Conservation (phyloP, 2,888 invertebrate species). For the Rhingia campestris region DNA sequence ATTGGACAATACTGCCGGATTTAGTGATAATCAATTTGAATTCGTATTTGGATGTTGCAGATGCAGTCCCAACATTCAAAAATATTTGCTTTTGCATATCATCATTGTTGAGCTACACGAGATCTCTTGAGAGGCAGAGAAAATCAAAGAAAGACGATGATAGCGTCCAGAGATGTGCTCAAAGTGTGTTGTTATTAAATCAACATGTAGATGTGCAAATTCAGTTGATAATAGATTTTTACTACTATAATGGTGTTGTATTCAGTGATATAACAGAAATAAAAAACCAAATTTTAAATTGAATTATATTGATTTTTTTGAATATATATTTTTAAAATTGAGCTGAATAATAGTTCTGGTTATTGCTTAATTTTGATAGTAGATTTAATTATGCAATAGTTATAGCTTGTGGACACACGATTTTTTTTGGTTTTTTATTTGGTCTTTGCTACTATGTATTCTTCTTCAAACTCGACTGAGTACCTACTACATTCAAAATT, state of each 20-base stretch:
- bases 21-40: constrained; percentile 62
- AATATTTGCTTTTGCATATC: constrained; percentile 61
- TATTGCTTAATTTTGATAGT: too few species aligned
- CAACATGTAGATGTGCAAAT: constrained; percentile 20
- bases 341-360: too few species aligned
- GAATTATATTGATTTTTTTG: too few species aligned
- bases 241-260: constrained; percentile 66
- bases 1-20: constrained; percentile 66
- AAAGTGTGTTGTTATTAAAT: constrained; percentile 48
- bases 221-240: constrained; percentile 67
- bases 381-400: too few species aligned
- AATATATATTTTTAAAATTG: too few species aligned
- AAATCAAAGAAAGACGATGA: neutral
- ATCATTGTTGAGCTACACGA: constrained; percentile 68
- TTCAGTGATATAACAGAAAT: constrained; percentile 39
- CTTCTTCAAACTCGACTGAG: too few species aligned
- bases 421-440: too few species aligned
- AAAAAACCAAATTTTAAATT: constrained; percentile 4
- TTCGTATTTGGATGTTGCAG: constrained; percentile 26
- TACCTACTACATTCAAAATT: too few species aligned
- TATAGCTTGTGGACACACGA: too few species aligned
- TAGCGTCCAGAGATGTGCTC: neutral
- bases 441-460: too few species aligned
- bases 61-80: neutral
- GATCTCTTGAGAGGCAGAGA: constrained; percentile 32